Base-by-base conservation (phyloP, 2,888 invertebrate species). In the Cerceris rybyensis region DNA sequence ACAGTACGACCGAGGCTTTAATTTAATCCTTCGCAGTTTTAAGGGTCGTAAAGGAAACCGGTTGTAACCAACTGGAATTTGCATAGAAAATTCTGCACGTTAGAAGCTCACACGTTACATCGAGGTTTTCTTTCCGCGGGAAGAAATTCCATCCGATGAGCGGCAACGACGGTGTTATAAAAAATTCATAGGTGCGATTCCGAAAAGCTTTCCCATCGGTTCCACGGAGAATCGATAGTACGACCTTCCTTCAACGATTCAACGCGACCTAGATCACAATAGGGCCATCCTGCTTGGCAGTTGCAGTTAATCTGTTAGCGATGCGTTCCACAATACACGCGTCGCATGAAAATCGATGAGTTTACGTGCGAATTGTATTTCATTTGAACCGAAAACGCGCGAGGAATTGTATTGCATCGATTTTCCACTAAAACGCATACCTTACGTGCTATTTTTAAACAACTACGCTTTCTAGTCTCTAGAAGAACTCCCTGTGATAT, bases 261-360 rank as follows among this genome's bases (percentile, higher is more conserved):
- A 70, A 80, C 71, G 80, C 82, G 88, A 82, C 88, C 87, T 87
- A 88, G 82, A 87, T 89, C 79, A 85, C 87, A 89, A 89, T 86
- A 88, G 86, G 87, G 84, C 83, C 88, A 88, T 88, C 88, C 88
- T 88, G 88, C 78, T 84, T 84, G 80, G 73, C 81, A 87, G 84
- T 84, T 84, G 82, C 73, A 66, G 72, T 43, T 66, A 76, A 85
- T 80, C 74, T 78, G 74, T 17, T 72, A 66, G 67, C 39, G 28
- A 17, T 70, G 57, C 70, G 58, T 78, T 70, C 54, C 39, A 68
- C 55, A 70, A 55, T 67, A 54, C 64, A 58, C 60, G 69, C 52
- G 65, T 43, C 7, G 70, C 73, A 70, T 69, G 65, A 28, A 43
- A 60, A 75, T 78, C 65, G 16, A 7, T 39, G 41, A n/a, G 14